Percentiles rank a stretch among this genome's conserved stretches.
Evolutionary conservation across 64 coral and sea anemone species (phyloP).

Genomic region (Stylophora pistillata): DNA sequence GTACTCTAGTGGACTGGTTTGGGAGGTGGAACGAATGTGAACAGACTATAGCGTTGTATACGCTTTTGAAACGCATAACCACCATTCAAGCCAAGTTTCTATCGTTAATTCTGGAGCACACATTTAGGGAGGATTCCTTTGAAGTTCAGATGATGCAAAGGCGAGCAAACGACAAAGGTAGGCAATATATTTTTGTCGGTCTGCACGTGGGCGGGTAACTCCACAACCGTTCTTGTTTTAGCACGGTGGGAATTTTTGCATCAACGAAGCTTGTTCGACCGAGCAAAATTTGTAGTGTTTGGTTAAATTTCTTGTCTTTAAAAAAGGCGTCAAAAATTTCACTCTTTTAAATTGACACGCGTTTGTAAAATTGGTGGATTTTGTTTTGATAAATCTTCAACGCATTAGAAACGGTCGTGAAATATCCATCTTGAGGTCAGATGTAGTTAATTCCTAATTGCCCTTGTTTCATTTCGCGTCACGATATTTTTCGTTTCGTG

Average conservation of each 20-base stretch:
- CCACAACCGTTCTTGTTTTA: not conserved
- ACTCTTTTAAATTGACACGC: conserved; percentile 22
- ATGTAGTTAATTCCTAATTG: not conserved
- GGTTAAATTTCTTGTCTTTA: not conserved
- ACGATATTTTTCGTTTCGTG: not conserved
- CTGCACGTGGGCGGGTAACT: conserved; percentile 12
- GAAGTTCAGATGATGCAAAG: conserved; percentile 82
- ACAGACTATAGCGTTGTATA: conserved; percentile 94
- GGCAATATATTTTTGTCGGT: not conserved
- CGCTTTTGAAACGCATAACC: conserved; percentile 81
- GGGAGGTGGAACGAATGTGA: conserved; percentile 97
- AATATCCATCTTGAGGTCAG: not conserved
- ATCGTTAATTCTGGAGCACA: conserved; percentile 93
- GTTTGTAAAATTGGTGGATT: not conserved
- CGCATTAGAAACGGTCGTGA: not conserved
- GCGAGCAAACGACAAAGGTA: conserved; percentile 98
- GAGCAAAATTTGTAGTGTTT: not conserved
- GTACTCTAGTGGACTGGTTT: conserved; percentile 89
- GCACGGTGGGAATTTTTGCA: not conserved
- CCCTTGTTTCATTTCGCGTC: not conserved
- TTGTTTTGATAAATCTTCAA: not conserved
- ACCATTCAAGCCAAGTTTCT: conserved; percentile 91
- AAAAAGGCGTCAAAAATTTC: not conserved
- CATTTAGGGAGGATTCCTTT: conserved; percentile 82
- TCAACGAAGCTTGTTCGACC: not conserved